These are phyloP conservation scores for Dorcus parallelipipedus DNA, from an alignment of 2,888 invertebrate genomes.

Conservation along the genomic window DNA sequence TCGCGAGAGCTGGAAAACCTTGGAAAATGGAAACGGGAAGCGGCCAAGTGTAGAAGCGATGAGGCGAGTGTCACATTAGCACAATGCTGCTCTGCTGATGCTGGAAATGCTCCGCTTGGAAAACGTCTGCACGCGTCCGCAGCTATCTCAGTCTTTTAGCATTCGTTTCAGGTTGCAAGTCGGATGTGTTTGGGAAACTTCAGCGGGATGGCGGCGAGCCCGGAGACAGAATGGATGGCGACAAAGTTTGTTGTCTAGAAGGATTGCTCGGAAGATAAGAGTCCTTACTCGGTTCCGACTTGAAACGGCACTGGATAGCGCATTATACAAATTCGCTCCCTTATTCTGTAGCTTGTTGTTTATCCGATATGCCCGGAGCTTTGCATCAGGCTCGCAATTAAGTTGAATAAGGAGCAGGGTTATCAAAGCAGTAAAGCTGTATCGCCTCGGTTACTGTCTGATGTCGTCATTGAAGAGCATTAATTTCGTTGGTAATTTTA, in stretches of 20 bases:
- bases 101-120: conserved; percentile 30
- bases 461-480: conserved; percentile 34
- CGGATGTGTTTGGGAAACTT: conserved; percentile 7
- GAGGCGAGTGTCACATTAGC: conserved; percentile 46
- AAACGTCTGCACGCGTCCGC: conserved; percentile 12
- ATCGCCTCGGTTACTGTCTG: conserved; percentile 28
- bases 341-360: conserved; percentile 33
- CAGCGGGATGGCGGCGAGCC: conserved; percentile 14
- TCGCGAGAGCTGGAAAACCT: conserved; percentile 32
- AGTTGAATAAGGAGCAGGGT: conserved; percentile 33
- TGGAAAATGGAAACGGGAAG: conserved; percentile 41
- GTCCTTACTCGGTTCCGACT: conserved; percentile 27
- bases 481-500: conserved; percentile 36
- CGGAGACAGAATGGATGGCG: conserved; percentile 40
- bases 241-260: conserved; percentile 43
- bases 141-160: not conserved
- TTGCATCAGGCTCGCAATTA: conserved; percentile 34
- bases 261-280: conserved; percentile 41
- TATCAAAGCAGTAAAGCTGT: conserved; percentile 35
- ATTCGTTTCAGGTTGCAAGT: not conserved
- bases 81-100: conserved; percentile 37
- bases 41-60: conserved; percentile 44
- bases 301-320: conserved; percentile 28
- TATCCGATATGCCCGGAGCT: conserved; percentile 35
- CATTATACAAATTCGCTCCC: conserved; percentile 37